Conservation (phyloP, 2,888 invertebrate genomes). For the Graphium colonna region DNA sequence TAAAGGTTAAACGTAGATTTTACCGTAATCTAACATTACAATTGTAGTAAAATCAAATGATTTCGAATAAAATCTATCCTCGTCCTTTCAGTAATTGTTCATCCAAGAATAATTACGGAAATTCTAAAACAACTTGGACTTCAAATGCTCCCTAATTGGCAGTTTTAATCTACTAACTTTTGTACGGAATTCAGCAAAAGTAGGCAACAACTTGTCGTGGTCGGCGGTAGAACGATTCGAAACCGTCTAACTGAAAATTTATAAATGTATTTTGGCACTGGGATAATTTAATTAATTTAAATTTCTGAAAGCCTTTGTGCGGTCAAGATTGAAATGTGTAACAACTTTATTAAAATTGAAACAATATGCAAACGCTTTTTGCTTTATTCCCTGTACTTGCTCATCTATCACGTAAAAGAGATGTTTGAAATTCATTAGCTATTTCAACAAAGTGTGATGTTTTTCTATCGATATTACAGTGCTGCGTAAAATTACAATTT, state of each 20-base stretch:
- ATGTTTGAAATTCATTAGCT: too few species aligned
- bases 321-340: constrained; percentile 35
- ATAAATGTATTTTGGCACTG: constrained; percentile 64
- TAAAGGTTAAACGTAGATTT: neutral
- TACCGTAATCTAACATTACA: constrained; percentile 20
- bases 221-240: constrained; percentile 68
- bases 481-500: too few species aligned
- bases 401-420: neutral
- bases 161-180: constrained; percentile 79
- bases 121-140: constrained; percentile 76
- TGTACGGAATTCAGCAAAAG: constrained; percentile 71
- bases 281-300: constrained; percentile 58
- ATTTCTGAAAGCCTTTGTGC: constrained; percentile 47
- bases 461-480: too few species aligned
- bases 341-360: constrained; percentile 36
- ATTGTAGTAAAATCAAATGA: constrained; percentile 41
- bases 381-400: constrained; percentile 7
- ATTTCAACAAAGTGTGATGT: too few species aligned
- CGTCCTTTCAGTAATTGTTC: constrained; percentile 63
- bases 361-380: constrained; percentile 17
- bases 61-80: constrained; percentile 51
- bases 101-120: constrained; percentile 72
- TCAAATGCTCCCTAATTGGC: constrained; percentile 77
- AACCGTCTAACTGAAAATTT: constrained; percentile 66
- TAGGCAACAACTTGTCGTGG: constrained; percentile 73